These are phyloP conservation scores for Amaurobius ferox DNA, from an alignment of 2,888 invertebrate species.

Conservation along the genomic window DNA sequence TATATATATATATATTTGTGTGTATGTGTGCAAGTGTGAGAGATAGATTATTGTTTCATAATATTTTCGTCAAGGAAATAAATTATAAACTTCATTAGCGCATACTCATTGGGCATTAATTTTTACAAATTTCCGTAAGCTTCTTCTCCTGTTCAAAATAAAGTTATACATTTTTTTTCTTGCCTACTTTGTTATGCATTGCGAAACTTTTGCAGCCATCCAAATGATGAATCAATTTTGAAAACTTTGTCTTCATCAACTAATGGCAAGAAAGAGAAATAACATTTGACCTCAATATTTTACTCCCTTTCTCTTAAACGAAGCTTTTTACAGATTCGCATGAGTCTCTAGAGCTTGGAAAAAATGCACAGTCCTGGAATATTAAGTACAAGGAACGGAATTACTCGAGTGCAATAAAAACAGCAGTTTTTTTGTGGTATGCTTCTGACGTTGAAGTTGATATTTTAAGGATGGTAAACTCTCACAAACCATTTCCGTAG, in stretches of 20 bases:
- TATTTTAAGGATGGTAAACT: too few relatives aligned
- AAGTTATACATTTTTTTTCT: not conserved
- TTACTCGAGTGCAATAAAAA: not conserved
- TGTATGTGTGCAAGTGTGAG: too few relatives aligned
- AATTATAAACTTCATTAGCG: too few relatives aligned
- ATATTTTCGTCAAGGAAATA: too few relatives aligned
- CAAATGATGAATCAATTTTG: not conserved
- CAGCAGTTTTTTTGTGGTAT: too few relatives aligned
- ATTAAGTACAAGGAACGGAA: not conserved
- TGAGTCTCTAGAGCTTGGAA: not conserved
- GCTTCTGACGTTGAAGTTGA: too few relatives aligned
- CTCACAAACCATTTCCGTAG: too few relatives aligned
- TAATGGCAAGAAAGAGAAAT: slow-evolving; percentile 10
- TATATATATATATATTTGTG: too few relatives aligned
- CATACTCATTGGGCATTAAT: too few relatives aligned
- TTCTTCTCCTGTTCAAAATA: too few relatives aligned
- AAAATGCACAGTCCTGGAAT: not conserved
- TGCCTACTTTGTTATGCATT: not conserved
- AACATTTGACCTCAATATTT: slow-evolving; percentile 11
- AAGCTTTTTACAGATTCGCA: not conserved
- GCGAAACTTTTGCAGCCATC: not conserved
- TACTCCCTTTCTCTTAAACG: not conserved
- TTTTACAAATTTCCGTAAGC: too few relatives aligned
- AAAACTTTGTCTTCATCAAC: slow-evolving; percentile 13
- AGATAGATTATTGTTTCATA: too few relatives aligned